A percentile compares a stretch with the other conserved stretches of the same genome.
phyloP scores from a whole-genome alignment of 2,888 invertebrate species.

The Parelbella ahira region DNA sequence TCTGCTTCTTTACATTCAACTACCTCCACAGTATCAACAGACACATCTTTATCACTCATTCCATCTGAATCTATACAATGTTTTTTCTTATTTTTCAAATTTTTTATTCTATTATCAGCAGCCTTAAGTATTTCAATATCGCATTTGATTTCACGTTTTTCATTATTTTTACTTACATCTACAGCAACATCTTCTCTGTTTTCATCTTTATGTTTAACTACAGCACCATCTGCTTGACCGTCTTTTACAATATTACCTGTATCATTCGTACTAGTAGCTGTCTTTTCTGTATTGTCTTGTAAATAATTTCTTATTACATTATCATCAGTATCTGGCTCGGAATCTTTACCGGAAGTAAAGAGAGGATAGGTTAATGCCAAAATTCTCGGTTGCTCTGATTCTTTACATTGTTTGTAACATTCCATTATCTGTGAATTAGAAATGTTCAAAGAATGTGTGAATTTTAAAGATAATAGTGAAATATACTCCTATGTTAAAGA shows the following conservation, averaged over 20 bases:
- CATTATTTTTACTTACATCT: not conserved
- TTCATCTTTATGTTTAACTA: not conserved
- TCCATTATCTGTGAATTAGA: conserved; percentile 56
- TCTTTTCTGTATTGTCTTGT: conserved; percentile 1
- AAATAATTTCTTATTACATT: too few species aligned
- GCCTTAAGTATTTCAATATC: too few species aligned
- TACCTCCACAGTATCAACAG: too few species aligned
- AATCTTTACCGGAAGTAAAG: conserved; percentile 65
- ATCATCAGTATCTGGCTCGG: not conserved
- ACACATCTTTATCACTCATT: too few species aligned
- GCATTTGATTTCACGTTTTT: not conserved
- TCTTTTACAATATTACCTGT: conserved; percentile 7
- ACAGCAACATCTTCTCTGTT: not conserved
- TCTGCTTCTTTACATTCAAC: too few species aligned
- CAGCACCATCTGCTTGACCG: not conserved
- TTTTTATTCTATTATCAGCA: too few species aligned
- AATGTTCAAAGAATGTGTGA: too few species aligned
- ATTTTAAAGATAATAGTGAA: too few species aligned
- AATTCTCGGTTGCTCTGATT: conserved; percentile 81
- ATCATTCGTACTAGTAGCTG: conserved; percentile 9
- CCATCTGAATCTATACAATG: too few species aligned
- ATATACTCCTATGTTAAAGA: too few species aligned
- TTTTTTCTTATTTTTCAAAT: too few species aligned
- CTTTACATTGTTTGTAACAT: conserved; percentile 47
- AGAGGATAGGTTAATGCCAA: conserved; percentile 91